Evolutionary conservation across 2,888 invertebrate genomes (phyloP), one percentile per base, ranked within the genome.

Genomic region (Coelopa pilipes): DNA sequence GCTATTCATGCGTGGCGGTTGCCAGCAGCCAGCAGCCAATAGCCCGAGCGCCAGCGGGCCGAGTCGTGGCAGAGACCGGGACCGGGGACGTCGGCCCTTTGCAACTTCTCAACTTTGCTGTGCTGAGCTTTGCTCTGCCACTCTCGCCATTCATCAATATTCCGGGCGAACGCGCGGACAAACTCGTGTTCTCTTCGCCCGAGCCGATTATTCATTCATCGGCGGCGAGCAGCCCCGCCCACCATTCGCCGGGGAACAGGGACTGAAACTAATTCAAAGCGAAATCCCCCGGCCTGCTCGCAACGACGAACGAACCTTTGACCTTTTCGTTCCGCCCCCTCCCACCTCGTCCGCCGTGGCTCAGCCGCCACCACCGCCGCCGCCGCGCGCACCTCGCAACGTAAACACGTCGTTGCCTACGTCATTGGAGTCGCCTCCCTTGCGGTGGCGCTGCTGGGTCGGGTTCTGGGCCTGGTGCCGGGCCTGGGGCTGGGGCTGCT

Each of bases 351-450:
- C 34, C 34, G 7, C 34, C 34, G 34, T 34, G 34, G n/a, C 11
- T 34, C 34, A 7, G 2, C 34, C 34, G 7, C 34, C 34, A 7
- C 7, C 4, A 34, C 34, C 7, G 34, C 4, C 4, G 34, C 34
- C 4, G 13, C 24, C 50, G 12, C 19, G 50, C 17, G 12, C 24
- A 50, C 15, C 46, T 46, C 59, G 19, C 57, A 13, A 19, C 13
- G 69, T 69, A 21, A 69, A 69, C 59, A 66, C 57, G 55, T 9
- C 24, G 55, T 45, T 68, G 60, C 47, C 70, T 59, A 70, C 70
- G 70, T 70, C 70, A 70, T 60, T 47, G 60, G 59, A 62, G 34
- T 62, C n/a, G 34, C 13, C n/a, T n/a, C 62, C 13, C 34, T 24
- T 62, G 34, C 62, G 15, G 9, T 60, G 60, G 12, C n/a, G n/a